These are phyloP conservation scores for Stenopsyche tienmushanensis DNA, from an alignment of 1,140 invertebrate species.

Conservation along the genomic window DNA sequence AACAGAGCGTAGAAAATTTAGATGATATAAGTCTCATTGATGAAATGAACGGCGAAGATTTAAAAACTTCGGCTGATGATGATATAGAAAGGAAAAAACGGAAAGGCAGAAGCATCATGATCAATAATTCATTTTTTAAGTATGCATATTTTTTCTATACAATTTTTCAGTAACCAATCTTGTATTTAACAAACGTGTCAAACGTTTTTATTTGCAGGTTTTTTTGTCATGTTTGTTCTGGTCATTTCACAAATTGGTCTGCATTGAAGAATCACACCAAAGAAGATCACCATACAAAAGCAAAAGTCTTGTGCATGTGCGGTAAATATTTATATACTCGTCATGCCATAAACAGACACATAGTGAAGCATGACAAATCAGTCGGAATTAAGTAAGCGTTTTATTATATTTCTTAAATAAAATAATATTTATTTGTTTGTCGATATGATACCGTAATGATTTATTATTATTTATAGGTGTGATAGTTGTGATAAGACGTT, in stretches of 20 bases:
- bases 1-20: neutral
- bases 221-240: constrained; percentile 3
- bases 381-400: constrained; percentile 5
- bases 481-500: constrained; percentile 25
- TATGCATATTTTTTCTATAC: neutral
- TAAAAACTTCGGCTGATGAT: neutral
- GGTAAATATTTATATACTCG: constrained; percentile 16
- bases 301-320: constrained; percentile 12
- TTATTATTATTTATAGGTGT: constrained; percentile 26
- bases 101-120: neutral
- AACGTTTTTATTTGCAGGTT: constrained; percentile 15
- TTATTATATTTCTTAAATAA: neutral
- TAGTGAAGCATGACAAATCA: constrained; percentile 6
- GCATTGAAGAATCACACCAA: constrained; percentile 7
- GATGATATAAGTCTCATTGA: neutral
- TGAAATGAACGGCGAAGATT: neutral
- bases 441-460: neutral
- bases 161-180: neutral
- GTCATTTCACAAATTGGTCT: neutral
- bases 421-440: constrained; percentile 3
- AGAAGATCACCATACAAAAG: constrained; percentile 1
- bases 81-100: neutral
- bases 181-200: neutral
- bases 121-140: constrained; percentile 17
- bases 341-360: constrained; percentile 10